Conservation (phyloP, 1,140 invertebrate genomes). For the Lamellibrachia luymesi region DNA sequence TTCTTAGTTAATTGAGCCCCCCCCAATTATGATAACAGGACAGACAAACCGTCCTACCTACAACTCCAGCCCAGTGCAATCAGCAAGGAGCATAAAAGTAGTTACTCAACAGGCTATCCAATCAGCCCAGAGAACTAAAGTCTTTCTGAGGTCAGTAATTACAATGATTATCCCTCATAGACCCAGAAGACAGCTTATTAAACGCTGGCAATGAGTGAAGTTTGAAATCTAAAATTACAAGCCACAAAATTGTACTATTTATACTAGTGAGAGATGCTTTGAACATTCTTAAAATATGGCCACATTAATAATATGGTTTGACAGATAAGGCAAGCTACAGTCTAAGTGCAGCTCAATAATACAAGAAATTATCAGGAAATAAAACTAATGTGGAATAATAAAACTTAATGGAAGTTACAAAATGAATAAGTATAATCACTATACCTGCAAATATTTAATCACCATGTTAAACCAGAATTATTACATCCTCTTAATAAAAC, state of each 20-base stretch:
- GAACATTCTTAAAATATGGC: too few relatives aligned
- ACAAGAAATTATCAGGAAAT: not conserved
- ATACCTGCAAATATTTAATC: too few relatives aligned
- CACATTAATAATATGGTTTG: not conserved
- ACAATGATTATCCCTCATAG: not conserved
- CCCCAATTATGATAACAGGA: too few relatives aligned
- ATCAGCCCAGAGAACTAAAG: not conserved
- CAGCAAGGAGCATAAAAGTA: not conserved
- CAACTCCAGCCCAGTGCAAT: not conserved
- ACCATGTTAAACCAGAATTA: too few relatives aligned
- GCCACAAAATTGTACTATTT: too few relatives aligned
- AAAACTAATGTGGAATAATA: not conserved
- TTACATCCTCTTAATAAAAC: too few relatives aligned
- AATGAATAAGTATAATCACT: too few relatives aligned
- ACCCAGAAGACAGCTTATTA: not conserved
- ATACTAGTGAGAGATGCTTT: too few relatives aligned
- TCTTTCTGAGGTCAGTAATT: not conserved
- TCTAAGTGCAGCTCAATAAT: not conserved
- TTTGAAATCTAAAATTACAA: too few relatives aligned
- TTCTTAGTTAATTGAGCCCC: too few relatives aligned
- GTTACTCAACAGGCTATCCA: not conserved
- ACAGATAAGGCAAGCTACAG: too few relatives aligned
- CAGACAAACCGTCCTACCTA: not conserved
- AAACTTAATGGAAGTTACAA: too few relatives aligned
- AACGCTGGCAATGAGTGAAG: not conserved